phyloP scores from a whole-genome alignment of 2,888 invertebrate species.

The Noctua janthina region DNA sequence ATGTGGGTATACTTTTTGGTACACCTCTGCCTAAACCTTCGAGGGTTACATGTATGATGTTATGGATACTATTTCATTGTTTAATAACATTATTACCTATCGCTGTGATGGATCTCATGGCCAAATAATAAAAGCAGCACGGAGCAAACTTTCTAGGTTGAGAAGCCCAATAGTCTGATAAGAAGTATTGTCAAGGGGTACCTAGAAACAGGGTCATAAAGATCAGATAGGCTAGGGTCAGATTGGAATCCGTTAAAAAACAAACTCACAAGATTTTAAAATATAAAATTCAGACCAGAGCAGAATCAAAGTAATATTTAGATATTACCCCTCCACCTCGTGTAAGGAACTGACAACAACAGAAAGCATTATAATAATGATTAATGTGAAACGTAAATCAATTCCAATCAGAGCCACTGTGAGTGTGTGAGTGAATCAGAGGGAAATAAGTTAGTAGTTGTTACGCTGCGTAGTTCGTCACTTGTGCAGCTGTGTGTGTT shows the following conservation, averaged over 20 bases:
- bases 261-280: neutral
- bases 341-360: constrained; percentile 11
- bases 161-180: neutral
- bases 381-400: constrained; percentile 36
- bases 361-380: constrained; percentile 21
- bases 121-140: neutral
- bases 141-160: neutral
- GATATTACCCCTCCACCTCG: neutral
- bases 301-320: neutral
- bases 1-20: too few species aligned
- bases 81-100: neutral
- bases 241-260: neutral
- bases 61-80: too few species aligned
- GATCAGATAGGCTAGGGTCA: neutral
- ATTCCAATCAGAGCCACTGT: constrained; percentile 29
- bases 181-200: too few species aligned
- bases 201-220: neutral
- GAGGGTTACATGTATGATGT: too few species aligned
- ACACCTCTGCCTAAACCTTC: too few species aligned
- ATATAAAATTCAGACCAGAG: neutral
- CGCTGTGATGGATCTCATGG: neutral
- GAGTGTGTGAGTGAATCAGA: constrained; percentile 42
- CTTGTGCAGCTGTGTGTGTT: constrained; percentile 2
- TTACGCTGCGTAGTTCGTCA: constrained; percentile 12
- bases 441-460: constrained; percentile 26